Conservation (phyloP, 2,888 invertebrate genomes). For the Conistra vaccinii region DNA sequence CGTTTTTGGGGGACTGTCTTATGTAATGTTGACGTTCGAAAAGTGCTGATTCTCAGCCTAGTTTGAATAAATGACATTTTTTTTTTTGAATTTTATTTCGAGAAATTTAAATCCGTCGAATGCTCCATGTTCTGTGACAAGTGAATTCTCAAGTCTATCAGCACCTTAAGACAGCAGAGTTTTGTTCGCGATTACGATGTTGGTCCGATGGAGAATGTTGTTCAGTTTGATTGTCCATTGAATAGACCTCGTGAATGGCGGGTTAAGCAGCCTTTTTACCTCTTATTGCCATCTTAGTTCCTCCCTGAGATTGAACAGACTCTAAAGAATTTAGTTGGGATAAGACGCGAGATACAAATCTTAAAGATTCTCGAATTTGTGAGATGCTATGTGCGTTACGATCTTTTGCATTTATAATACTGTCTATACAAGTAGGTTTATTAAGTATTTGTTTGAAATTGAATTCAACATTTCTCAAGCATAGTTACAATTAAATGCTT, state of each 20-base stretch:
- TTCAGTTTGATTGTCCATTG: too few relatives aligned
- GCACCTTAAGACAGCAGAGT: too few relatives aligned
- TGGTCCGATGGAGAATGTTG: too few relatives aligned
- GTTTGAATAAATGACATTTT: too few relatives aligned
- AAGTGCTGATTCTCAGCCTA: too few relatives aligned
- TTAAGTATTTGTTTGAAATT: not conserved
- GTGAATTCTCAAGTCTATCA: too few relatives aligned
- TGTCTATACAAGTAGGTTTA: not conserved
- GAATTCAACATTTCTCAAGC: not conserved
- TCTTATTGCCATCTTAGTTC: slow-evolving; percentile 49
- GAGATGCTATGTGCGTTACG: not conserved
- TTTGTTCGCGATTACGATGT: too few relatives aligned
- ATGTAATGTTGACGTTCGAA: too few relatives aligned
- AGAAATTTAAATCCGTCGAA: too few relatives aligned
- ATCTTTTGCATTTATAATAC: not conserved
- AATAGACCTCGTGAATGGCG: slow-evolving; percentile 49
- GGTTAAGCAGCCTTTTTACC: slow-evolving; percentile 36
- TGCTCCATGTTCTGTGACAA: too few relatives aligned
- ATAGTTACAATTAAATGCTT: not conserved
- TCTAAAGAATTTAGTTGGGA: slow-evolving; percentile 24
- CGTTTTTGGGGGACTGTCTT: too few relatives aligned
- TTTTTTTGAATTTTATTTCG: too few relatives aligned
- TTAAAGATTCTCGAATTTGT: not conserved
- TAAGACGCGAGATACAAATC: slow-evolving; percentile 2
- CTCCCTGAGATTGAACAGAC: slow-evolving; percentile 43